A percentile compares a stretch with the other conserved stretches of the same genome.
Conservation (phyloP, 35 echinoderm and acorn worm species). For the Eucidaris tribuloides region DNA sequence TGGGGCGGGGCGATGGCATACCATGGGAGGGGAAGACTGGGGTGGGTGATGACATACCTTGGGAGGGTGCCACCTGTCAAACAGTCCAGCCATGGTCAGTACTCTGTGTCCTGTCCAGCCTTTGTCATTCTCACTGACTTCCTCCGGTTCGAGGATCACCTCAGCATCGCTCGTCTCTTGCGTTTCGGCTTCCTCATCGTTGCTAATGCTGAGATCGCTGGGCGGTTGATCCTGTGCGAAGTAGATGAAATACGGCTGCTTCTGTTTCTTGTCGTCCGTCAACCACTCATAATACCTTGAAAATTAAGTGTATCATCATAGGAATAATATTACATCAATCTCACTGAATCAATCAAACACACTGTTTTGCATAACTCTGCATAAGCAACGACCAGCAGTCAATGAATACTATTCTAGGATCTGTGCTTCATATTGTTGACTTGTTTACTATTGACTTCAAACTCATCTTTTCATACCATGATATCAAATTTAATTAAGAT, state of each 20-base stretch:
- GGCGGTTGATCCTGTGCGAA: slow-evolving; percentile 57
- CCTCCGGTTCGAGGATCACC: slow-evolving; percentile 23
- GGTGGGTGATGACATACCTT: slow-evolving; percentile 36
- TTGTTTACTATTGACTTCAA: too few relatives aligned
- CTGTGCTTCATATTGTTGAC: too few relatives aligned
- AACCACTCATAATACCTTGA: slow-evolving; percentile 94
- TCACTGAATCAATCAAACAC: too few relatives aligned
- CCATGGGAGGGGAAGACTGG: neutral
- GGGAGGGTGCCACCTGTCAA: slow-evolving; percentile 79
- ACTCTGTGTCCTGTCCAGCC: slow-evolving; percentile 74
- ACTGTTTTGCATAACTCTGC: too few relatives aligned
- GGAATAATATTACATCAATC: too few relatives aligned
- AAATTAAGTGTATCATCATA: neutral
- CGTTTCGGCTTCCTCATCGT: neutral
- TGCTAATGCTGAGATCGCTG: slow-evolving; percentile 10
- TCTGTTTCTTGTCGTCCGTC: slow-evolving; percentile 52
- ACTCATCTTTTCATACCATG: too few relatives aligned
- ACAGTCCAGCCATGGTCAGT: slow-evolving; percentile 93
- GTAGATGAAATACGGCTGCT: slow-evolving; percentile 97
- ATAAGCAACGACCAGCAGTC: too few relatives aligned
- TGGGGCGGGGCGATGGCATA: neutral
- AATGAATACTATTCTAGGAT: too few relatives aligned
- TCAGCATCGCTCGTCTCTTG: neutral
- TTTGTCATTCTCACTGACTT: slow-evolving; percentile 11
- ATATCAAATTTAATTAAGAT: too few relatives aligned